Evolutionary conservation across 2,797 vertebrate genomes (phyloP), one percentile per base, ranked within the genome.

Genomic region (Echeneis naucrates): DNA sequence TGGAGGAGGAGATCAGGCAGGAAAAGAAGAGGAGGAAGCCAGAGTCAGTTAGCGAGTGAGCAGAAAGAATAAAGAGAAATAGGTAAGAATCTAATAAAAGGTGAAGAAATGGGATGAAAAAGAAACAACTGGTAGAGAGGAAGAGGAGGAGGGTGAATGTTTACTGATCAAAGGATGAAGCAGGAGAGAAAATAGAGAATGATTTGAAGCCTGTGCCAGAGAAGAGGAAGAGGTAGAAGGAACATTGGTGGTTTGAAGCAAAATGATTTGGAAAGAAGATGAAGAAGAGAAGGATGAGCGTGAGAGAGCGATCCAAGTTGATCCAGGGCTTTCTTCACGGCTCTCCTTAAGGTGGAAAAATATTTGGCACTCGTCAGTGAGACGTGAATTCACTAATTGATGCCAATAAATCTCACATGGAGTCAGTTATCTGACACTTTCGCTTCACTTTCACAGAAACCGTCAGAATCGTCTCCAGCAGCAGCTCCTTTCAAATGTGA

Each of bases 91-190:
- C 45, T 21, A 7, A 50, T 4, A 4, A 50, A 45, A 21, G 26
- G 21, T 48, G 21, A 21, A 21, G 44, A 47, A 23, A n/a, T n/a
- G 21, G 44, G n/a, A 14, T 33, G 19, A 13, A 47, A 21, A 19
- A 7, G 52, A 55, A 32, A 23, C 5, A 56, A 56, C 21, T 23
- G n/a, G n/a, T n/a, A 23, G 44, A 11, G 40, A 44, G 40, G 38
- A 23, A 21, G 21, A 47, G 38, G 48, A 42, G 54, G 55, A 37
- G 50, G 57, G 48, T 24, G 27, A 57, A 54, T 17, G 50, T 54
- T 30, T 45, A 4, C 58, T 62, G 58, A 62, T 62, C 68, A 61
- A 40, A 57, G 33, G 54, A 14, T n/a, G 66, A 30, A 54, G 51
- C 26, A 54, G 26, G 55, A 19, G 23, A 47, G 40, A n/a, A 55